Percentiles rank a stretch among this genome's conserved stretches.
phyloP scores from a whole-genome alignment of 2,888 invertebrate species.

The Lycocerus yunnanus region DNA sequence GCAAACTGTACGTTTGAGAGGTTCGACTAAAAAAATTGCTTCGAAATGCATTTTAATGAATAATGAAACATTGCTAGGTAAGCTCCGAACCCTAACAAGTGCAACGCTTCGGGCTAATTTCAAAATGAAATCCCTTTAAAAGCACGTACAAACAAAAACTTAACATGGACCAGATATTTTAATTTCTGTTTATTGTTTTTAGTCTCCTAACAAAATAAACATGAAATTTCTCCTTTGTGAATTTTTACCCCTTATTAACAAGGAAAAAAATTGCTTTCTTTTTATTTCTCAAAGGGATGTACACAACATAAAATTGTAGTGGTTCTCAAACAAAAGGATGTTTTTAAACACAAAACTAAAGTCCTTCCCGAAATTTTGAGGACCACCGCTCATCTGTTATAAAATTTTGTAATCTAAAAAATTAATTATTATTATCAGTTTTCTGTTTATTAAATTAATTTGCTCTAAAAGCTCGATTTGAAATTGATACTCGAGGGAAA shows the following conservation, averaged over 20 bases:
- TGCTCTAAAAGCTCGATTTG: neutral
- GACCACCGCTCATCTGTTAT: neutral
- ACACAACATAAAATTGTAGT: neutral
- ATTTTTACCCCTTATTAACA: neutral
- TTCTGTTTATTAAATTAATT: neutral
- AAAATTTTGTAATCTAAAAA: neutral
- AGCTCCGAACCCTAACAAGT: slow-evolving; percentile 3
- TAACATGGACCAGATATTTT: neutral
- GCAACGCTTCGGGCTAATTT: neutral
- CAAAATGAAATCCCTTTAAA: neutral
- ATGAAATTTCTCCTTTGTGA: neutral
- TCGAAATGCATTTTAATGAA: slow-evolving; percentile 20
- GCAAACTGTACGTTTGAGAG: neutral
- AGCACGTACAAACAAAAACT: neutral
- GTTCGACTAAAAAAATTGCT: slow-evolving; percentile 7
- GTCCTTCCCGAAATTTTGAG: neutral
- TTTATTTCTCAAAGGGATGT: neutral
- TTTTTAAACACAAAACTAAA: neutral
- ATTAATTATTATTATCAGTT: neutral
- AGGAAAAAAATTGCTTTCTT: neutral
- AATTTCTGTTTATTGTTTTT: neutral
- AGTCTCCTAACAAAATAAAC: neutral
- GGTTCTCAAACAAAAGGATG: neutral
- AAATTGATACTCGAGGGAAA: neutral
- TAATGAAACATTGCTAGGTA: slow-evolving; percentile 33